Base-by-base conservation (phyloP, 2,113 vertebrate genomes). In the Tretioscincus oriximinensis region DNA sequence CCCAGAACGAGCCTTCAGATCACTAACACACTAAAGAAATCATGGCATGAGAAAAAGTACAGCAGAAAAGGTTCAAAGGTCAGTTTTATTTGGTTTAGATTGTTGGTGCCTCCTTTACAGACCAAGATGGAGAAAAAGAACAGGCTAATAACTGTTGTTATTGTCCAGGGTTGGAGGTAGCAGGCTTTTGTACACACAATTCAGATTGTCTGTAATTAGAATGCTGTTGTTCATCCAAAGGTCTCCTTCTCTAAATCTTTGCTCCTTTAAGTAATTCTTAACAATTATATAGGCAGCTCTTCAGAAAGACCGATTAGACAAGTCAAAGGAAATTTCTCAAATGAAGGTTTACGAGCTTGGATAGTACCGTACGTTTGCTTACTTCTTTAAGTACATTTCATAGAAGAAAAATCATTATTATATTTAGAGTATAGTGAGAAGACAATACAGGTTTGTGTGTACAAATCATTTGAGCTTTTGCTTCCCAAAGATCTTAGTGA, bases 21-120 rank as follows among this genome's bases (percentile, higher is more conserved):
- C 96, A 96, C 93, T 90, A 95, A 94, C 93, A 93, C 94, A 90
- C 96, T 95, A 96, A 97, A 97, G 96, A 96, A 96, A 95, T 92
- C 93, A 91, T 95, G 92, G 95, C 97, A 97, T 97, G 96, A 97
- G 97, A 97, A 97, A 97, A 97, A 97, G 95, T 97, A 97, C 96
- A 97, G 96, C 96, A 97, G 93, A 97, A 97, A 97, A 96, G 96
- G 95, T 97, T 97, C 96, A 97, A 96, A 97, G 97, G 96, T 98
- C 96, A 97, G 95, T 96, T 96, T 97, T 96, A 96, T 97, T 97
- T 97, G 95, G 96, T 96, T 95, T 96, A 95, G 95, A 96, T 96
- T 96, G 96, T 95, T 95, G 95, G 96, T 95, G 94, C 96, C 96
- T 97, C 96, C 94, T 95, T 96, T 90, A 85, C 89, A 87, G 91